Conservation (phyloP, 2,888 invertebrate genomes). For the Limenitis camilla region DNA sequence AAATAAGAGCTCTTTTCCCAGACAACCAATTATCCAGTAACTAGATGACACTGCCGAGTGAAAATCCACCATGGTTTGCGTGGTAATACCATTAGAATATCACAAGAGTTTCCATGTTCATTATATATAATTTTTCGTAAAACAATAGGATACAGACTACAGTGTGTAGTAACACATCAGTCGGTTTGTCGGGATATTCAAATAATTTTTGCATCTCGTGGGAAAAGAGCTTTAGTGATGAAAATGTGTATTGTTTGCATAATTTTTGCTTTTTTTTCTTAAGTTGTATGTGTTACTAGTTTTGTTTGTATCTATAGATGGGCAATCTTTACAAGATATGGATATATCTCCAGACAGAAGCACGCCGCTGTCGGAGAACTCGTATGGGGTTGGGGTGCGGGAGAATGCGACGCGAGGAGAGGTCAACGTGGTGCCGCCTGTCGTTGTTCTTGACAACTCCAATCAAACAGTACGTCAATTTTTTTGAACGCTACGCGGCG, state of each 20-base stretch:
- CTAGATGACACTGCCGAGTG: no score
- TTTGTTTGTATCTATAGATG: constrained; percentile 38
- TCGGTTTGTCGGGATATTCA: no score
- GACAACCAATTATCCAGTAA: no score
- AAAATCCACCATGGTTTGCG: background rate
- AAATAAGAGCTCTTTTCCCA: no score
- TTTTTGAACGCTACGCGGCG: background rate
- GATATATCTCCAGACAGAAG: constrained; percentile 94
- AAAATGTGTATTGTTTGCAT: no score
- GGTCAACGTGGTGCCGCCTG: constrained; percentile 49
- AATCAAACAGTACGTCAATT: constrained; percentile 51
- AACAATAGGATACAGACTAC: no score
- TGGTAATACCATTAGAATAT: background rate
- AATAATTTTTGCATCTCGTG: no score
- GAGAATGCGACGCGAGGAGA: constrained; percentile 52
- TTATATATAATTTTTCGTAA: no score
- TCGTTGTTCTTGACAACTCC: constrained; percentile 63
- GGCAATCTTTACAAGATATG: constrained; percentile 84
- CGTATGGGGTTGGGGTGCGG: constrained; percentile 67
- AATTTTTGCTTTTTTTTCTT: no score
- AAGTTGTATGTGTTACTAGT: background rate
- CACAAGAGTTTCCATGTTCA: no score
- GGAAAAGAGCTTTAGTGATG: no score
- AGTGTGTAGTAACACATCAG: no score
- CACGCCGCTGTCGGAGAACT: constrained; percentile 88